Conservation (phyloP, 2,113 vertebrate genomes). For the Upupa epops region DNA sequence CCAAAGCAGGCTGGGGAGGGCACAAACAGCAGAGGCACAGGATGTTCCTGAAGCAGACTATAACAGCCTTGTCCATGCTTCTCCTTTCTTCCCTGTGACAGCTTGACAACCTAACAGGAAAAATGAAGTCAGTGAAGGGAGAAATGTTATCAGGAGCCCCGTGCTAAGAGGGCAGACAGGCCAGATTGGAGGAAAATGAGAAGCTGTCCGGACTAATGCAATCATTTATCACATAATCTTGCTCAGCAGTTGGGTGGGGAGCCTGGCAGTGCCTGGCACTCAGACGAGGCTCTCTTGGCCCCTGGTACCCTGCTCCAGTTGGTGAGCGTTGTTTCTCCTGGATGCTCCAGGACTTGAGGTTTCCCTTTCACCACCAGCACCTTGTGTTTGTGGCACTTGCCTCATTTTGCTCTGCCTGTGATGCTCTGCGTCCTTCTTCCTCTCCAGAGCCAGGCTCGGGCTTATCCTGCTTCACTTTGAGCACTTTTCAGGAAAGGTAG, state of each 20-base stretch:
- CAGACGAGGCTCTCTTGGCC: neutral
- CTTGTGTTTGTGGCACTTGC: neutral
- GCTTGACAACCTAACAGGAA: constrained; percentile 70
- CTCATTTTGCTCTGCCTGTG: neutral
- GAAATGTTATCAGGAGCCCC: constrained; percentile 71
- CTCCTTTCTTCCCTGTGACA: constrained; percentile 56
- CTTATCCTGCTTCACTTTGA: fast-evolving
- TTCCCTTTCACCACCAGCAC: neutral
- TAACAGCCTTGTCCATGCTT: constrained; percentile 13
- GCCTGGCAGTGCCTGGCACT: constrained; percentile 34
- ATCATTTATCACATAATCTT: constrained; percentile 75
- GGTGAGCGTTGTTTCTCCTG: neutral
- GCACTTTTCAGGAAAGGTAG: neutral
- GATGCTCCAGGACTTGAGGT: neutral
- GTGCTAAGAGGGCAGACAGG: constrained; percentile 74
- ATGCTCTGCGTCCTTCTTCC: neutral
- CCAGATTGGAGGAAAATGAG: constrained; percentile 74
- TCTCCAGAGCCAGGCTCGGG: neutral
- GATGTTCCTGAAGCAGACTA: neutral
- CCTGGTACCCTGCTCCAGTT: neutral
- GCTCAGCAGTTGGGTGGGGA: constrained; percentile 32
- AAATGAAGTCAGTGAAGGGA: constrained; percentile 71
- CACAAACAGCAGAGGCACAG: neutral
- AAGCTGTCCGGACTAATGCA: constrained; percentile 72
- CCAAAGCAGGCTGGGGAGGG: neutral